These are phyloP conservation scores for Netelia virgata DNA, from an alignment of 2,888 invertebrate genomes.

Conservation along the genomic window DNA sequence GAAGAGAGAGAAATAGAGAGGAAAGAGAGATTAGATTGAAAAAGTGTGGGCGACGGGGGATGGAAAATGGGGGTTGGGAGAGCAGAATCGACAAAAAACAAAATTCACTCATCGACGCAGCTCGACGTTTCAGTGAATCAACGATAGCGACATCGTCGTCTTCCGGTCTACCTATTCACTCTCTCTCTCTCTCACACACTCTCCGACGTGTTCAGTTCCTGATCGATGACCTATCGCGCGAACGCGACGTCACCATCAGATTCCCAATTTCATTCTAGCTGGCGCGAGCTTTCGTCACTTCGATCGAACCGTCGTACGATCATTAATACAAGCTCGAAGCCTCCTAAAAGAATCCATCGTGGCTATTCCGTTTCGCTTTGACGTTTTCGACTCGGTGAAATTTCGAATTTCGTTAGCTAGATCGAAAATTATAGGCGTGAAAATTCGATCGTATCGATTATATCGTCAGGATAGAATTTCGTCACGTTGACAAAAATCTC, in stretches of 20 bases:
- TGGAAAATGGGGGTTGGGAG: not conserved
- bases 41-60: not conserved
- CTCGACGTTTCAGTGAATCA: not conserved
- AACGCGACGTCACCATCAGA: conserved; percentile 18
- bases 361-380: too few species aligned
- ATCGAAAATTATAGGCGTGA: too few species aligned
- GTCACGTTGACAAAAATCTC: too few species aligned
- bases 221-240: conserved; percentile 44
- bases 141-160: not conserved
- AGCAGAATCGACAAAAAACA: not conserved
- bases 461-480: too few species aligned
- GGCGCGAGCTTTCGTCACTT: too few species aligned
- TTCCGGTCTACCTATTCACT: conserved; percentile 11
- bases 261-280: not conserved
- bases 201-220: not conserved
- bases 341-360: too few species aligned
- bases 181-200: not conserved
- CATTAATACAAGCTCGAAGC: too few species aligned
- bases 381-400: too few species aligned
- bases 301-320: too few species aligned
- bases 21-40: not conserved
- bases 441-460: too few species aligned
- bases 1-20: not conserved
- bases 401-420: too few species aligned
- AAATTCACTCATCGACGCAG: not conserved